These are phyloP conservation scores for Scolopax bukidnonensis DNA, from an alignment of 2,797 vertebrate genomes.

Conservation along the genomic window DNA sequence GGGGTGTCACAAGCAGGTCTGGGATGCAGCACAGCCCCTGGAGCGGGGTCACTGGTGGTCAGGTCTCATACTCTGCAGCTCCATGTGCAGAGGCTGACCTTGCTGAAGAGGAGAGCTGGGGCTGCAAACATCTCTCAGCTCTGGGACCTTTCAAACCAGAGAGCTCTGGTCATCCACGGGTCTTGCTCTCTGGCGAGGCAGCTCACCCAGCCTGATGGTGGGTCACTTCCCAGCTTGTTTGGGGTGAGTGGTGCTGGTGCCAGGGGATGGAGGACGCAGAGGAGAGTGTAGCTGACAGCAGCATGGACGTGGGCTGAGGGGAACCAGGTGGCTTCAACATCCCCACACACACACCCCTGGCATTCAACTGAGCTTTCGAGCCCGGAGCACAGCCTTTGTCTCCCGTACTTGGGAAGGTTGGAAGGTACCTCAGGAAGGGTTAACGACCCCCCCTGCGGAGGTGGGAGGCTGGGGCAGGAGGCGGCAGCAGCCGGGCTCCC, in stretches of 20 bases:
- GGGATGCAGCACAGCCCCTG: background rate
- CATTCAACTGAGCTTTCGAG: background rate
- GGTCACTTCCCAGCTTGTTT: background rate
- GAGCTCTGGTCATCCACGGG: background rate
- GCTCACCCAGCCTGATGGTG: background rate
- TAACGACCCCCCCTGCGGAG: background rate
- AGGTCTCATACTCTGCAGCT: rapidly evolving
- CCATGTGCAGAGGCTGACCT: background rate
- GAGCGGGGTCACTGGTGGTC: rapidly evolving
- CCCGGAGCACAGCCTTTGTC: background rate
- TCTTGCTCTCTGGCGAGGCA: background rate
- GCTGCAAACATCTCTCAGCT: background rate
- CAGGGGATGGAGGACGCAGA: background rate
- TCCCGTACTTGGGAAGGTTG: background rate
- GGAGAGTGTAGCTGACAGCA: background rate
- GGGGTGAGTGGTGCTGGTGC: background rate
- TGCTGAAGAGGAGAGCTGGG: background rate
- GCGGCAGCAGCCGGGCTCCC: background rate
- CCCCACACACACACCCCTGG: background rate
- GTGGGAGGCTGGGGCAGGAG: background rate
- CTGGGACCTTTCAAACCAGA: background rate
- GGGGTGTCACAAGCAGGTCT: background rate
- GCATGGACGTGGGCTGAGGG: background rate
- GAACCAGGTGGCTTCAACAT: background rate
- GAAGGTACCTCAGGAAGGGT: background rate